Evolutionary conservation across 2,113 vertebrate genomes (phyloP).

Genomic region (Pycnonotus jocosus): DNA sequence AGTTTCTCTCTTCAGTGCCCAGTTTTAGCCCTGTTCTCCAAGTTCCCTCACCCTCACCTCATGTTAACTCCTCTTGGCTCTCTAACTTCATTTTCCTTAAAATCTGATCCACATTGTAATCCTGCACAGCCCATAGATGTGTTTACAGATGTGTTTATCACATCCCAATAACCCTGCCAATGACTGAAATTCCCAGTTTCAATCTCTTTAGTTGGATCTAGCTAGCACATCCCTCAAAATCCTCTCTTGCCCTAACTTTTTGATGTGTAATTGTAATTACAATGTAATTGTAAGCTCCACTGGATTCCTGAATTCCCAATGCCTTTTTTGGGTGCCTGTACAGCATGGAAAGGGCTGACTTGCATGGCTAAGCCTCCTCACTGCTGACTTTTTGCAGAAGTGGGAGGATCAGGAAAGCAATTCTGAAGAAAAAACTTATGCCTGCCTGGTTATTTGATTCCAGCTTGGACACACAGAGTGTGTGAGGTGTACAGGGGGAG

Average conservation of each 20-base stretch:
- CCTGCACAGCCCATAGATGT: neutral
- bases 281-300: rapidly evolving
- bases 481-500: neutral
- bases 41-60: neutral
- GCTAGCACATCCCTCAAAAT: neutral
- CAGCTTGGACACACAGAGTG: neutral
- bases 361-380: neutral
- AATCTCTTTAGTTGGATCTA: neutral
- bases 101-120: neutral
- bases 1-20: neutral
- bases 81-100: neutral
- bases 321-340: neutral
- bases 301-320: neutral
- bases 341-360: neutral
- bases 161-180: rapidly evolving
- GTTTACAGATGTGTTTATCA: rapidly evolving
- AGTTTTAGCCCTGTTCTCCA: neutral
- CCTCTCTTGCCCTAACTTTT: neutral
- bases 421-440: neutral
- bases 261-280: neutral
- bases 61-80: neutral
- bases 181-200: neutral
- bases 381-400: neutral
- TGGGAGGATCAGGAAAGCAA: neutral
- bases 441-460: neutral